Percentiles rank a stretch among this genome's conserved stretches.
Evolutionary conservation across 2,888 invertebrate species (phyloP).

Genomic region (Nomada fabriciana): DNA sequence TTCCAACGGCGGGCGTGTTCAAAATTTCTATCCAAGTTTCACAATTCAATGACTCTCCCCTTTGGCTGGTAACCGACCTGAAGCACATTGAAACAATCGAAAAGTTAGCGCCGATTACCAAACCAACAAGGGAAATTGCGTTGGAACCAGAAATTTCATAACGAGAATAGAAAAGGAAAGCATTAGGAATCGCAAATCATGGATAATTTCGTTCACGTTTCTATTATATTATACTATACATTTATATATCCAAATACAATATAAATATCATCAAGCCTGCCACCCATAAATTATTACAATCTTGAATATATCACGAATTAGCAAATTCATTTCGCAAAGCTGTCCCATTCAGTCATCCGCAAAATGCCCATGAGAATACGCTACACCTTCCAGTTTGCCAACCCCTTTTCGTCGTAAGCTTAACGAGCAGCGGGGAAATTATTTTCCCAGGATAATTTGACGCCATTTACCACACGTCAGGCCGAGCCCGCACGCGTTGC

Average conservation of each 20-base stretch:
- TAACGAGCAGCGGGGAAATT: slow-evolving; percentile 20
- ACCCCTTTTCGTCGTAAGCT: background rate
- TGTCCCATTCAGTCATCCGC: background rate
- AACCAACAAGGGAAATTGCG: slow-evolving; percentile 39
- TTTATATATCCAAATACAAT: too few species aligned
- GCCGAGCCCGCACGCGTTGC: background rate
- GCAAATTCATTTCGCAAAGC: background rate
- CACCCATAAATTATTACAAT: too few species aligned
- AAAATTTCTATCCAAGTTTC: slow-evolving; percentile 62
- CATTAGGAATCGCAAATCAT: background rate
- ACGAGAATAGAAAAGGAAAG: background rate
- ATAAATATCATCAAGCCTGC: too few species aligned
- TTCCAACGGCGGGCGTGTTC: slow-evolving; percentile 33
- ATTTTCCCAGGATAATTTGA: background rate
- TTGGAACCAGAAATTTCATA: slow-evolving; percentile 14
- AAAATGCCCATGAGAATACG: background rate
- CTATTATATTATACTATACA: too few species aligned
- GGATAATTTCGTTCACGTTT: too few species aligned
- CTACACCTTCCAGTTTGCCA: too few species aligned
- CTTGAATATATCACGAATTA: background rate
- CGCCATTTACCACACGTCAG: slow-evolving; percentile 7
- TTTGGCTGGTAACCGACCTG: slow-evolving; percentile 40
- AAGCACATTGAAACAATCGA: slow-evolving; percentile 56
- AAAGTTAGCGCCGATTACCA: slow-evolving; percentile 53
- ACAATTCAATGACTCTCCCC: slow-evolving; percentile 48